Evolutionary conservation across 2,888 invertebrate species (phyloP), one percentile per base, ranked within the genome.

Genomic region (Patella caerulea): DNA sequence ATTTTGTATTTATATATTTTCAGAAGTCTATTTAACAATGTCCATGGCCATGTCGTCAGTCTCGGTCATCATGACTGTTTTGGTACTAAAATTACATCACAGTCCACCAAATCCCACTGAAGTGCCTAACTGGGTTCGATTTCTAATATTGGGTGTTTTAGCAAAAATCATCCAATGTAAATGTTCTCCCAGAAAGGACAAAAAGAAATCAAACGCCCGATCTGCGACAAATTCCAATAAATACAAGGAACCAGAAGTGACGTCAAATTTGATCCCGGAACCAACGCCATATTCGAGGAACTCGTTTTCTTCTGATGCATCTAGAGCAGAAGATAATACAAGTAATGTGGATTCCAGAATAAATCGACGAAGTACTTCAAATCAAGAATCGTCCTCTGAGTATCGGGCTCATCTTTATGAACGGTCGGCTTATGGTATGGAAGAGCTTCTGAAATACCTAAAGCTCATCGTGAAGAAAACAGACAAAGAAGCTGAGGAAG

Each of bases 371-470:
- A 84, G 81, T 71, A 55, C 81, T 29, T 84, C 85, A 54, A 84
- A 84, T 74, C 71, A 80, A 4, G 83, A 83, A 52, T 83, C 84
- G 2, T 78, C 79, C 15, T 74, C 79, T 11, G 83, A 82, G 34
- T 81, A 75, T 29, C 69, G 78, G 45, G 56, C 81, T 65, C 74
- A 79, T 53, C 74, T 80, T 72, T 81, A 80, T 78, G 78, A 81
- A 73, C 71, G 74, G 2, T 72, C 80, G 17, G 75, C 75, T 52
- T 76, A 76, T 29, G 84, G 85, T 24, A 84, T 88, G 84, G 87
- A 88, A 55, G 88, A 89, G 52, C 87, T 90, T n/a, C 79, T 89
- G 45, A 84, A 83, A 73, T 88, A 88, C 78, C 81, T 90, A 24
- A 87, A 88, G 76, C 74, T 87, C 65, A 82, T 90, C 75, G 88